Evolutionary conservation across 2,888 invertebrate genomes (phyloP), one percentile per base, ranked within the genome.

Genomic region (Slavum lentiscoides): DNA sequence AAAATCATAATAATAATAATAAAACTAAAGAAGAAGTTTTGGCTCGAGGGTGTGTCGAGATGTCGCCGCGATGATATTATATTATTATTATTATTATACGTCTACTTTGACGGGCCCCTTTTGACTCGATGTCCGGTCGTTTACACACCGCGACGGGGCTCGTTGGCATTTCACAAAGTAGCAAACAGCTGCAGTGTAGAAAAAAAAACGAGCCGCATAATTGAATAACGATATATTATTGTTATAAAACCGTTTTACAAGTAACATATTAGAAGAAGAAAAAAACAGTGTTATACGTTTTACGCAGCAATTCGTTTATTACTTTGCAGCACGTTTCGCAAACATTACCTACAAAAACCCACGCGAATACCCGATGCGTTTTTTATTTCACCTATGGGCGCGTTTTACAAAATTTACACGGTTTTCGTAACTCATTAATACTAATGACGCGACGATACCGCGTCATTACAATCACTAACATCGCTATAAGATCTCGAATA

Each of bases 111-210:
- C 75, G 64, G 55, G 80, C 72, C 80, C 80, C 55, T 59, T 74
- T 58, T 72, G 23, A 72, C 64, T 80, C 55, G 55, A 64, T 72
- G 80, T 80, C 80, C 80, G 80, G 80, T 70, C 69, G 37, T 80
- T 76, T 75, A 66, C 66, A 39, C 66, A n/a, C 30, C 30, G 64
- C 30, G 30, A 8, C 21, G 4, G 69, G 58, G 39, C 37, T 67
- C 19, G 37, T 67, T 39, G 37, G 66, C 55, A 75, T 75, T 66
- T 58, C 58, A 67, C 66, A 55, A 58, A 58, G 21, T n/a, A 19
- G 2, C 2, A 49, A 66, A 74, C 49, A 11, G 37, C 70, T 37
- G 13, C n/a, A 53, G 1, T 64, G 23, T 53, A 30, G 30, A 30
- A 30, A 4, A 30, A 30, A 30, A 30, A 30, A 30, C 66, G 66